Conservation (phyloP, 2,113 vertebrate genomes). For the Sturnira hondurensis region DNA sequence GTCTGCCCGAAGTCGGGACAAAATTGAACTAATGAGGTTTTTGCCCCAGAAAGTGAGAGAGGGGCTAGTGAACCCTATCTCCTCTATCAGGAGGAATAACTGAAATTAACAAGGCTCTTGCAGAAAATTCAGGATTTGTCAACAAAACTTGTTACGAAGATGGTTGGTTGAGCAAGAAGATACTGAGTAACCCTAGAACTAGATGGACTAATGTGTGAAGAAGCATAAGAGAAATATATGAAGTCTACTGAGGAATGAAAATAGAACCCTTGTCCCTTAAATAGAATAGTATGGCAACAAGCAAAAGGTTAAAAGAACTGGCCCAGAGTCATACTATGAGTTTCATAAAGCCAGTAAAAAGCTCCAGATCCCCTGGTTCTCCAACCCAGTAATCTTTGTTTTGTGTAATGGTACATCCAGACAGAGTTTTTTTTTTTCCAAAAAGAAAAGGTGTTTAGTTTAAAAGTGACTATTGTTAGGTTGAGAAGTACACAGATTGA, state of each 20-base stretch:
- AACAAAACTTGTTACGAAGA: neutral
- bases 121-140: neutral
- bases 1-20: neutral
- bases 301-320: neutral
- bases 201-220: neutral
- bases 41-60: neutral
- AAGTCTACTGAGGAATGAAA: neutral
- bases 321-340: neutral
- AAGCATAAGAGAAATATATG: neutral
- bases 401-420: neutral
- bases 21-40: neutral
- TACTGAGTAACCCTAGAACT: neutral
- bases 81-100: neutral
- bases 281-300: neutral
- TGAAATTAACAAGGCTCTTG: neutral
- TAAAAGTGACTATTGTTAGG: neutral
- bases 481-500: neutral
- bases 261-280: neutral
- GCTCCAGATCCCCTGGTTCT: neutral
- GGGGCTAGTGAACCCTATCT: neutral
- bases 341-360: neutral
- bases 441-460: neutral
- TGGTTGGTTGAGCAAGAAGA: neutral
- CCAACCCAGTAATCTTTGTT: neutral
- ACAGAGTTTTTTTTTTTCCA: neutral